Base-by-base conservation (phyloP, 2,888 invertebrate species). In the Spilosoma lubricipeda region DNA sequence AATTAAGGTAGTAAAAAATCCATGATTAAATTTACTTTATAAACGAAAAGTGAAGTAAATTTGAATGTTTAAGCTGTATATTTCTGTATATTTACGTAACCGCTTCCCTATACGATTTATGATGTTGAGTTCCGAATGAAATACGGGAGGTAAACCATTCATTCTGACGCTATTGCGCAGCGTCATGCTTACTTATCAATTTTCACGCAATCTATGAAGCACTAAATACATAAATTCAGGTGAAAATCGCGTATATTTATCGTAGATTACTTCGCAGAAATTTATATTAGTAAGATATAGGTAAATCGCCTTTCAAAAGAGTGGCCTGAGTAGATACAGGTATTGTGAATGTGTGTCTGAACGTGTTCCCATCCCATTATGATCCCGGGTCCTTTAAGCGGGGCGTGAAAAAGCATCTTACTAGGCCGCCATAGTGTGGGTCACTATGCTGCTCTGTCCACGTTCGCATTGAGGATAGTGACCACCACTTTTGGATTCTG, bases 131-230 rank as follows among this genome's bases (percentile, higher is more conserved):
- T 48, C 33, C 23, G 73, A 65, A 27, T 80, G 77, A 82, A 75
- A 82, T 77, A 81, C 80, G 69, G 68, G 23, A n/a, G 64, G 13
- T 63, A 30, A 27, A 56, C 63, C 72, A 71, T 77, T 77, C 52
- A 71, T 75, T 71, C 56, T 68, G 68, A 73, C 71, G 73, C 64
- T 67, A 63, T 33, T 13, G 13, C 64, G 69, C 66, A 20, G 27
- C 3, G 59, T 39, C 59, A 63, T 33, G 30, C 42, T 2, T 9
- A 67, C 68, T 72, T 20, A 64, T 63, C 20, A 66, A 74, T 75
- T 77, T 67, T 52, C 30, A 73, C 59, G 11, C 30, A 69, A 70
- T 68, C 42, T 70, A 20, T 30, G 4, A 45, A 68, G 67, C 67
- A 48, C 56, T 59, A 23, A 45, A 23, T 27, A 36, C 9, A 42